A percentile compares a stretch with the other conserved stretches of the same genome.
These are phyloP conservation scores for Rosalia funebris DNA, from an alignment of 2,888 invertebrate species.

Conservation along the genomic window DNA sequence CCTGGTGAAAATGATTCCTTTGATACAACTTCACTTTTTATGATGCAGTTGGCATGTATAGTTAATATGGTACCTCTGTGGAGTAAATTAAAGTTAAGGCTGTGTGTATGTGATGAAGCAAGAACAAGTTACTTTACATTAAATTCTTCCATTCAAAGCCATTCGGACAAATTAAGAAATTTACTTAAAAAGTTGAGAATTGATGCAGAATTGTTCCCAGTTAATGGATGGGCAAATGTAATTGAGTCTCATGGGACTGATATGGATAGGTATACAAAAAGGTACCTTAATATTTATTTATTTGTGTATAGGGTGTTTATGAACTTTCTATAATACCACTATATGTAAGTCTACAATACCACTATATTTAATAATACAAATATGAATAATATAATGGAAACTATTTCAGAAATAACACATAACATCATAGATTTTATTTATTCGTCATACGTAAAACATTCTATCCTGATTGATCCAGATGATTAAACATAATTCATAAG, in stretches of 20 bases:
- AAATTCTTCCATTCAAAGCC: constrained; percentile 48
- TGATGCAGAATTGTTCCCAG: constrained; percentile 81
- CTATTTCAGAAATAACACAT: too few species aligned
- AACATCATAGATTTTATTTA: too few species aligned
- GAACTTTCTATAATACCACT: too few species aligned
- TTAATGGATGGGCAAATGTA: constrained; percentile 63
- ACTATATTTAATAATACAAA: too few species aligned
- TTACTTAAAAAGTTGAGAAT: constrained; percentile 88
- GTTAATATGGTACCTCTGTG: constrained; percentile 90
- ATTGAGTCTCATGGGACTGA: constrained; percentile 53
- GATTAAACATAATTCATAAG: too few species aligned
- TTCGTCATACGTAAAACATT: too few species aligned
- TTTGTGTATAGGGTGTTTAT: too few species aligned
- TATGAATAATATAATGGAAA: too few species aligned
- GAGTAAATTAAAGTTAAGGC: constrained; percentile 86
- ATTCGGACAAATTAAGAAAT: constrained; percentile 68
- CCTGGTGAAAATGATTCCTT: constrained; percentile 83
- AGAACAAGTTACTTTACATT: constrained; percentile 56
- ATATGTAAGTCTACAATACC: too few species aligned
- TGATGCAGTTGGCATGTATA: constrained; percentile 96
- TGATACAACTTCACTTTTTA: constrained; percentile 91
- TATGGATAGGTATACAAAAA: constrained; percentile 54
- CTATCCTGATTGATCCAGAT: too few species aligned
- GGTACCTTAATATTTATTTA: constrained; percentile 53
- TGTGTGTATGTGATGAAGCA: constrained; percentile 80